phyloP scores from a whole-genome alignment of 2,888 invertebrate genomes.

The Euzetes globulus region DNA sequence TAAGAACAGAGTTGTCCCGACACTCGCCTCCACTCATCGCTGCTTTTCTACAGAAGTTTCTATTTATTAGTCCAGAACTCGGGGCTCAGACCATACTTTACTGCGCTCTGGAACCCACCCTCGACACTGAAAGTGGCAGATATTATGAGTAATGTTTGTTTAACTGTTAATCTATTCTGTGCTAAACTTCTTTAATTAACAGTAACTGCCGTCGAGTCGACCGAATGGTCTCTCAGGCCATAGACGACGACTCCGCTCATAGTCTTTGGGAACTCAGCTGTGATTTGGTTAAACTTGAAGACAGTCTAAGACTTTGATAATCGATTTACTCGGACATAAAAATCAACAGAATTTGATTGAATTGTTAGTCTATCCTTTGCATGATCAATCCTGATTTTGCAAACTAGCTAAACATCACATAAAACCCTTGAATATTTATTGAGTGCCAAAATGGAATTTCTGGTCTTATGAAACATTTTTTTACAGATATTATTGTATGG shows the following conservation, averaged over 20 bases:
- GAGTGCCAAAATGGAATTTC: too few relatives aligned
- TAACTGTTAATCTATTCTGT: not conserved
- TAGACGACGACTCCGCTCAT: slow-evolving; percentile 39
- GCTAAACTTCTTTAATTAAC: not conserved
- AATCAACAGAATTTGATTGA: too few relatives aligned
- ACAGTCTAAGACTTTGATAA: not conserved
- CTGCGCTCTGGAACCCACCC: slow-evolving; percentile 51
- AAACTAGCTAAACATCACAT: too few relatives aligned
- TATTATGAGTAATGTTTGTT: slow-evolving; percentile 41
- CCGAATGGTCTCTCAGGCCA: slow-evolving; percentile 12
- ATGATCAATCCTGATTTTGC: too few relatives aligned
- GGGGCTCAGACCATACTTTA: slow-evolving; percentile 66
- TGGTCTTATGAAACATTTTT: too few relatives aligned
- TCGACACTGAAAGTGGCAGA: slow-evolving; percentile 46
- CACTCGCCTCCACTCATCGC: slow-evolving; percentile 11
- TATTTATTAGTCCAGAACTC: slow-evolving; percentile 43
- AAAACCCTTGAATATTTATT: too few relatives aligned
- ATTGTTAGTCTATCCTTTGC: too few relatives aligned
- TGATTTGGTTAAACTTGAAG: slow-evolving; percentile 33
- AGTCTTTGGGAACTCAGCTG: slow-evolving; percentile 41
- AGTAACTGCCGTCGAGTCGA: slow-evolving; percentile 26
- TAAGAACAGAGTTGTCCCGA: slow-evolving; percentile 46
- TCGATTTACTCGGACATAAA: too few relatives aligned
- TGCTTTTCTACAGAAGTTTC: slow-evolving; percentile 34
- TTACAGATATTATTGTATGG: too few relatives aligned